These are phyloP conservation scores for Brachyistius frenatus DNA, from an alignment of 2,113 vertebrate genomes.

Conservation along the genomic window DNA sequence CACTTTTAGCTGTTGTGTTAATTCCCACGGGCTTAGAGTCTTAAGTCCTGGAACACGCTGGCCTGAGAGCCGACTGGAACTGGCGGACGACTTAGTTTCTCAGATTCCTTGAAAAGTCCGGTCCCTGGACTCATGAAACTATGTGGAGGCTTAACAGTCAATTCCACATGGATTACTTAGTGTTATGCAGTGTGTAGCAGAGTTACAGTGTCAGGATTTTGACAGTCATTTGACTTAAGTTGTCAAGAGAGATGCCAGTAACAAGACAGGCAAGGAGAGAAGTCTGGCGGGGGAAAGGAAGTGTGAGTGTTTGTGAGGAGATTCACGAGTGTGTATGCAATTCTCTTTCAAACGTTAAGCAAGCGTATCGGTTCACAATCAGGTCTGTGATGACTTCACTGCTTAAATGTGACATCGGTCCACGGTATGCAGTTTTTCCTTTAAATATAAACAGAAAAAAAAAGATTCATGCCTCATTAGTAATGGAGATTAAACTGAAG, in stretches of 20 bases:
- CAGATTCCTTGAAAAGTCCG: conserved; percentile 12
- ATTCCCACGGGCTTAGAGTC: conserved; percentile 13
- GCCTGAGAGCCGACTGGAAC: conserved; percentile 3
- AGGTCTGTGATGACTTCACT: not conserved
- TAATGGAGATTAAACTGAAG: not conserved
- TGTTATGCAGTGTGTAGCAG: conserved; percentile 42
- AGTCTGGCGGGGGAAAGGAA: conserved; percentile 15
- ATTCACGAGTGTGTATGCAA: not conserved
- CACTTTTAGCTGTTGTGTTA: not conserved
- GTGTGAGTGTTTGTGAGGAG: not conserved
- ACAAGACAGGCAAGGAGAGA: conserved; percentile 46
- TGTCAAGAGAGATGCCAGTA: conserved; percentile 60
- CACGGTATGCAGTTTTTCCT: not conserved
- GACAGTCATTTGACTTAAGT: conserved; percentile 69
- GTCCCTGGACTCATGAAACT: conserved; percentile 43
- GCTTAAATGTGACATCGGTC: not conserved
- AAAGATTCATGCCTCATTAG: not conserved
- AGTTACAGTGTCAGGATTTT: conserved; percentile 44
- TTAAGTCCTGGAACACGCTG: not conserved
- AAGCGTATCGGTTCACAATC: not conserved
- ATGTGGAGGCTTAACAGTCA: conserved; percentile 57
- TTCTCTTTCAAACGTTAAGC: conserved; percentile 5
- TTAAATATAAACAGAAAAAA: conserved; percentile 28
- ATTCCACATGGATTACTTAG: conserved; percentile 65
- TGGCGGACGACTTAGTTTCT: conserved; percentile 32